Base-by-base conservation (phyloP, 1,140 invertebrate genomes). In the Drosophila punjabiensis region DNA sequence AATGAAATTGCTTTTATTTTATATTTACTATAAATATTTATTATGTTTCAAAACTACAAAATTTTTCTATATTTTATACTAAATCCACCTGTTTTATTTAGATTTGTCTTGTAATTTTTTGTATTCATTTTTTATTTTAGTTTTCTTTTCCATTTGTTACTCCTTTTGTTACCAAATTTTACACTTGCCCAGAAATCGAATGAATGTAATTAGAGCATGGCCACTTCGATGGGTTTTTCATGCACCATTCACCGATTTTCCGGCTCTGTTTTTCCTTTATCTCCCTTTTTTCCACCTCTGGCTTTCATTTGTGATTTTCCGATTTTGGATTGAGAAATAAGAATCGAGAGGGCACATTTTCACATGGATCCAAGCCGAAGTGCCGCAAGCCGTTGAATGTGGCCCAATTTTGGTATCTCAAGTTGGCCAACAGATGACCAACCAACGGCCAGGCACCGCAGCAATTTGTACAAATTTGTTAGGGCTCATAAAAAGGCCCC, bases 381-480 rank as follows among this genome's bases (percentile, higher is more conserved):
- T 16, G 28, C 9, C 48, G 39, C n/a, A 32, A 53, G 53, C 66
- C 32, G 64, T 63, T 66, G 64, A 69, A 47, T 60, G 53, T 74
- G 73, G 76, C 60, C 65, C 83, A 66, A 79, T 82, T 87, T 87
- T 82, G 76, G 80, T 82, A 70, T 76, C 41, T 60, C 63, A 59
- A 61, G 67, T 73, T 76, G 74, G 74, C 62, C 75, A 77, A 77
- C 74, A 56, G 47, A 67, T 58, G 53, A 47, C 33, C 43, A 64
- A 62, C 28, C 35, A 33, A 24, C 24, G 24, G 16, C 18, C 43
- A 50, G 65, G 82, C 47, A 83, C 73, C 65, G 79, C 63, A 73
- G 70, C 81, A 88, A 88, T 88, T 88, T 88, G 85, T 88, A 89
- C 78, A 79, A 88, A 88, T 88, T 88, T 79, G 85, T 89, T 88